These are phyloP conservation scores for Natator depressus DNA, from an alignment of 2,113 vertebrate genomes.

Conservation along the genomic window DNA sequence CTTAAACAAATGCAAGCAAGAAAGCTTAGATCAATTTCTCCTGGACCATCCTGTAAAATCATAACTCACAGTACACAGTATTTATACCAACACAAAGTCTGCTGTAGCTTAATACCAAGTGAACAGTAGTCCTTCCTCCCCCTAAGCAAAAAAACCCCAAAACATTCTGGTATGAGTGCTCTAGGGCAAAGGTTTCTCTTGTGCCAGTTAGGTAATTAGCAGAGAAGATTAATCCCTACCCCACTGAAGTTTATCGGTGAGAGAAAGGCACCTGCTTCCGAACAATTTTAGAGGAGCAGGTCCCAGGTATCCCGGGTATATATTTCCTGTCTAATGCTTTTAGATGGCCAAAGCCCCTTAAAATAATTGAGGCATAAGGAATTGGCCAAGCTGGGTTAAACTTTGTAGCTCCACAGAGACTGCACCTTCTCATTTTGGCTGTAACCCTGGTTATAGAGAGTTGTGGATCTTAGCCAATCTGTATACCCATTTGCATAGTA, in stretches of 20 bases:
- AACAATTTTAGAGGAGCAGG: too few species aligned
- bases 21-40: background rate
- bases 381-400: background rate
- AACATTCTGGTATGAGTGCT: background rate
- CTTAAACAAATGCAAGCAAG: background rate
- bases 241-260: too few species aligned
- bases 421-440: background rate
- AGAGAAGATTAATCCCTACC: background rate
- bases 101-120: background rate
- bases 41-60: background rate
- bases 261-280: background rate
- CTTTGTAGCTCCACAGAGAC: background rate
- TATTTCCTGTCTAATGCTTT: background rate
- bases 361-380: background rate
- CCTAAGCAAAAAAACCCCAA: background rate
- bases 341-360: too few species aligned
- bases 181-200: background rate
- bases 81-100: background rate
- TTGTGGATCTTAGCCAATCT: background rate
- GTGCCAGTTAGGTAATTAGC: background rate
- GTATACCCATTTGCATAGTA: background rate
- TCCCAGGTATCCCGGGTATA: background rate
- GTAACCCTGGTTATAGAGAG: background rate
- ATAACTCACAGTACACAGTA: background rate
- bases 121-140: background rate